Conservation (phyloP, 2,888 invertebrate species). For the Nebria brevicollis region DNA sequence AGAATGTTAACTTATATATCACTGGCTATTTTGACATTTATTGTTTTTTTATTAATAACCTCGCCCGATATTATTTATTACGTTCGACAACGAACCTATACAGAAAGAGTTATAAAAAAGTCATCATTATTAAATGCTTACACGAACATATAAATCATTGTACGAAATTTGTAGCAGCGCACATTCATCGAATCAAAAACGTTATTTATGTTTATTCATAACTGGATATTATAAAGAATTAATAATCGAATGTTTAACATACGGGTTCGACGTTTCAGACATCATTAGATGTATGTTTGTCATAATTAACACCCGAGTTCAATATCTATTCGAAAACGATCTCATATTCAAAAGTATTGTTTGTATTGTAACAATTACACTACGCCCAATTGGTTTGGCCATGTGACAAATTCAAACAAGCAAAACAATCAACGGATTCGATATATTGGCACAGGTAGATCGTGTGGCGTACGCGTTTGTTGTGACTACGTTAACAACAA, state of each 20-base stretch:
- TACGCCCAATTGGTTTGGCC: neutral
- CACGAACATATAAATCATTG: slow-evolving; percentile 1
- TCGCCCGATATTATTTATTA: slow-evolving; percentile 37
- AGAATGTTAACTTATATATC: neutral
- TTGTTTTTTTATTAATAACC: slow-evolving; percentile 44
- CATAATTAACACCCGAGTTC: neutral
- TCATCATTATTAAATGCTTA: slow-evolving; percentile 1
- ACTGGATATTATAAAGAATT: neutral
- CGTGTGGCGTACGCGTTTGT: neutral
- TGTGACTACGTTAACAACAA: slow-evolving; percentile 21
- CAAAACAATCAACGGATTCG: neutral
- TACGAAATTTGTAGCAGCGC: neutral
- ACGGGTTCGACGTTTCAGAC: neutral
- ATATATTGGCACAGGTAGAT: neutral
- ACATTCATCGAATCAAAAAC: neutral
- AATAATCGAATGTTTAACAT: neutral
- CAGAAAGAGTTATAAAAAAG: neutral
- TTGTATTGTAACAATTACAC: neutral
- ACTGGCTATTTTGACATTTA: slow-evolving; percentile 44
- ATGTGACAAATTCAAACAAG: neutral
- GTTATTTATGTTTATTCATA: neutral
- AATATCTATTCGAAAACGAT: too few relatives aligned
- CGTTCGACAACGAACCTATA: slow-evolving; percentile 24
- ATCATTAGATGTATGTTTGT: neutral
- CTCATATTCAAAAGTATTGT: neutral